These are phyloP conservation scores for Nasonia oneida DNA, from an alignment of 2,888 invertebrate species.

Conservation along the genomic window DNA sequence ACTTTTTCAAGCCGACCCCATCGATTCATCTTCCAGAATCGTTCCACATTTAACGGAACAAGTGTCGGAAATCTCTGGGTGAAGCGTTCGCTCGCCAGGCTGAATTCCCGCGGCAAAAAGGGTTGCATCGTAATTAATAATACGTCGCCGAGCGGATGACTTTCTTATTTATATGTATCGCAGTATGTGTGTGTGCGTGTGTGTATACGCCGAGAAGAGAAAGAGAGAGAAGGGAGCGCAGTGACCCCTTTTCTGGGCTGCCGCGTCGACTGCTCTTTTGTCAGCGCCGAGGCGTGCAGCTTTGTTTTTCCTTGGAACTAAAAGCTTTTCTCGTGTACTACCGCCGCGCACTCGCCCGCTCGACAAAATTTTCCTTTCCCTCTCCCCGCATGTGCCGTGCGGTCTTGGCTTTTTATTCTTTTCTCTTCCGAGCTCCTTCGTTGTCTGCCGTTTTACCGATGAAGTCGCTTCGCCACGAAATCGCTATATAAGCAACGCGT, in stretches of 20 bases:
- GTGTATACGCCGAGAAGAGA: neutral
- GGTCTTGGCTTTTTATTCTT: constrained; percentile 1
- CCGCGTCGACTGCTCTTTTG: constrained; percentile 39
- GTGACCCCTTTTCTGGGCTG: constrained; percentile 36
- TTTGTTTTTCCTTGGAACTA: constrained; percentile 59
- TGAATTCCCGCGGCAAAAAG: neutral
- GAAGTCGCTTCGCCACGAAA: constrained; percentile 21
- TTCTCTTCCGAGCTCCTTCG: neutral
- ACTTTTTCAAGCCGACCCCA: neutral
- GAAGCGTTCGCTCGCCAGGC: neutral
- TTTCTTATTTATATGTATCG: constrained; percentile 33
- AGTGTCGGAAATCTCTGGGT: neutral
- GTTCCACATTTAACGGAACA: neutral
- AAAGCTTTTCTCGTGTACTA: constrained; percentile 60
- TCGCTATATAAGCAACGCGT: constrained; percentile 28
- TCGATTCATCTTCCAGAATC: neutral
- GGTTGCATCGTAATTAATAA: neutral
- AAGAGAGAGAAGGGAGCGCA: neutral
- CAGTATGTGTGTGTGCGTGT: neutral
- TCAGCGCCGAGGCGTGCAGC: constrained; percentile 43
- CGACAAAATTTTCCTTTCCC: constrained; percentile 23
- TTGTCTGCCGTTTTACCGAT: constrained; percentile 3
- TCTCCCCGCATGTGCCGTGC: neutral
- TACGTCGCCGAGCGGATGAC: constrained; percentile 13
- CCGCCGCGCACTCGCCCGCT: neutral